Evolutionary conservation across 2,888 invertebrate genomes (phyloP).

Genomic region (Uropetala carovei): DNA sequence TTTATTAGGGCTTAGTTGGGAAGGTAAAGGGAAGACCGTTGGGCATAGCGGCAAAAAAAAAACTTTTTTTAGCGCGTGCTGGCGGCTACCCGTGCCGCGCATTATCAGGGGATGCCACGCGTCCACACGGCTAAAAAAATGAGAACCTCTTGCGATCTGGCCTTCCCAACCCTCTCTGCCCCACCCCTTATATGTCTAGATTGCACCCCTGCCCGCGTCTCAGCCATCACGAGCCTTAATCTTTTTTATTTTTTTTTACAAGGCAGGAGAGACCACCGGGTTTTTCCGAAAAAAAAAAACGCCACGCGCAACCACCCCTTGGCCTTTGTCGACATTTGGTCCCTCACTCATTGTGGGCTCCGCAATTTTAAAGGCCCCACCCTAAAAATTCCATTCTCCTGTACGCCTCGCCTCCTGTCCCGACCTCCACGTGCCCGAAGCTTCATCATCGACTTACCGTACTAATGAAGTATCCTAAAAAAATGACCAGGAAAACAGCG

Average conservation of each 20-base stretch:
- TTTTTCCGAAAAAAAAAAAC: neutral
- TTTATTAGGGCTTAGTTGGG: neutral
- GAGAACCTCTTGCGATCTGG: neutral
- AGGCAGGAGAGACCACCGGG: neutral
- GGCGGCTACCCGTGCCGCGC: neutral
- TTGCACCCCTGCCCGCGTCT: neutral
- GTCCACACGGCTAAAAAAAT: neutral
- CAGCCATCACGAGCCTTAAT: slow-evolving; percentile 6
- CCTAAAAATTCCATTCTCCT: neutral
- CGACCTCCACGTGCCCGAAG: neutral
- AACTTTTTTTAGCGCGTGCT: neutral
- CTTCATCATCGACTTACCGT: no score
- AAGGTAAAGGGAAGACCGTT: neutral
- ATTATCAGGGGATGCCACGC: neutral
- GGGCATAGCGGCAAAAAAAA: slow-evolving; percentile 5
- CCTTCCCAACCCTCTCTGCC: neutral
- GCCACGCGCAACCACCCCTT: slow-evolving; percentile 22
- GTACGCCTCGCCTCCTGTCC: neutral
- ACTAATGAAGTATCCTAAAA: neutral
- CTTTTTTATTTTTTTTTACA: neutral
- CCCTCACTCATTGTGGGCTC: no score
- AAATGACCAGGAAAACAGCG: neutral
- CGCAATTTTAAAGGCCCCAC: neutral
- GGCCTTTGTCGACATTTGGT: neutral
- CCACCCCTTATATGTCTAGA: slow-evolving; percentile 4